Conservation (phyloP, 2,888 invertebrate genomes). For the Sarcophaga rosellei region DNA sequence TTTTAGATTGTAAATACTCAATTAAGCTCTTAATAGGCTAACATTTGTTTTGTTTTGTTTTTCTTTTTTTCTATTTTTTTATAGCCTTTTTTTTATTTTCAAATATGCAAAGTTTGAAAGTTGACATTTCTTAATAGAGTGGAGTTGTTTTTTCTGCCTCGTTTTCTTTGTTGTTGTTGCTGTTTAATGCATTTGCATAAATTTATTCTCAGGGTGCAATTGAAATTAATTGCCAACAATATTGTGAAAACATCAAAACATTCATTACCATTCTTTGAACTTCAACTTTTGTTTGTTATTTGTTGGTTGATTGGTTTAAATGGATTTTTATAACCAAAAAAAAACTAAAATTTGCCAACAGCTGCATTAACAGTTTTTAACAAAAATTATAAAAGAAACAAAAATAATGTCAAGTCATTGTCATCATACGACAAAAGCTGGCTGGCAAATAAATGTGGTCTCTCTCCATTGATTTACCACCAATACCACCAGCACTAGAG, state of each 20-base stretch:
- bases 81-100: background rate
- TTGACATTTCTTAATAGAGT: conserved; percentile 28
- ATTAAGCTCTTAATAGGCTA: conserved; percentile 23
- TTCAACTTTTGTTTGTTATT: conserved; percentile 46
- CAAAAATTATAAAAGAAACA: background rate
- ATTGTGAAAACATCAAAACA: conserved; percentile 23
- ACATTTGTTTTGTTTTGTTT: background rate
- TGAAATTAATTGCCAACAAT: conserved; percentile 50
- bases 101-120: conserved; percentile 14
- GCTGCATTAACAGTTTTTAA: conserved; percentile 50
- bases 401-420: conserved; percentile 48
- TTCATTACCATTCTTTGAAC: conserved; percentile 64
- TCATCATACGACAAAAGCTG: conserved; percentile 31
- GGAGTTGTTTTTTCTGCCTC: background rate
- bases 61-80: too few relatives aligned
- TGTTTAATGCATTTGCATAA: conserved; percentile 46
- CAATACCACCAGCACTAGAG: conserved; percentile 21
- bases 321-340: background rate
- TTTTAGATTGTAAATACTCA: background rate
- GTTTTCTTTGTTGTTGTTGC: background rate
- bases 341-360: conserved; percentile 50
- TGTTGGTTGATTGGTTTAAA: background rate
- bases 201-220: conserved; percentile 56
- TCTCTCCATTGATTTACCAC: background rate
- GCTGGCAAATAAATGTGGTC: conserved; percentile 1